phyloP scores from a whole-genome alignment of 1,140 invertebrate species.

The Matsumurasca onukii region DNA sequence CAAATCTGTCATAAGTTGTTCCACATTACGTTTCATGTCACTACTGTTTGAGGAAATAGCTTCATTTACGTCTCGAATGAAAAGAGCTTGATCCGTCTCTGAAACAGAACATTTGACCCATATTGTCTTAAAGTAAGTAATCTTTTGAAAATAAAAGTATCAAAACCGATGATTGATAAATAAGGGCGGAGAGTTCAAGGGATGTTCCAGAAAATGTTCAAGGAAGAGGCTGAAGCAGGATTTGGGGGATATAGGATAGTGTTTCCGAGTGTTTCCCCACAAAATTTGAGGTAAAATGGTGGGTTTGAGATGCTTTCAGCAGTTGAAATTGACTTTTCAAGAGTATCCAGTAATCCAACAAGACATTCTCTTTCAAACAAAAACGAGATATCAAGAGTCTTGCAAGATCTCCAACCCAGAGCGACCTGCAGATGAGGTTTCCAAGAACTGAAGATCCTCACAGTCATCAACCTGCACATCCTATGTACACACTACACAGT shows the following conservation, averaged over 20 bases:
- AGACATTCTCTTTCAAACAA: too few species aligned
- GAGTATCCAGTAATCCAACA: not conserved
- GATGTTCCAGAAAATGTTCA: not conserved
- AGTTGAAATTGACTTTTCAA: not conserved
- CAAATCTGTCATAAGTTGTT: slow-evolving; percentile 28
- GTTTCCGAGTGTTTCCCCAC: not conserved
- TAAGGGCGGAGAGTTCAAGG: not conserved
- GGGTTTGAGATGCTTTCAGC: not conserved
- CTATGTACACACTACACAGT: too few species aligned
- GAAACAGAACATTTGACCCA: not conserved
- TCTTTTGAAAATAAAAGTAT: not conserved
- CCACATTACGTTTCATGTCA: slow-evolving; percentile 14
- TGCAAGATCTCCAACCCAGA: too few species aligned
- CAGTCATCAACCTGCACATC: too few species aligned
- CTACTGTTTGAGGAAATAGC: slow-evolving; percentile 7
- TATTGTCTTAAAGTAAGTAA: not conserved
- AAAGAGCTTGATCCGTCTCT: slow-evolving; percentile 30
- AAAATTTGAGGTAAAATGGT: not conserved
- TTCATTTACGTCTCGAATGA: slow-evolving; percentile 6
- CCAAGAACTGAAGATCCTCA: too few species aligned
- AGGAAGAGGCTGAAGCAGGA: not conserved
- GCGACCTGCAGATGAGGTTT: too few species aligned
- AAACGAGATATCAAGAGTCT: too few species aligned
- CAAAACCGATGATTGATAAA: not conserved
- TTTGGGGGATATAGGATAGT: not conserved